A percentile compares a stretch with the other conserved stretches of the same genome.
Conservation (phyloP, 2,888 invertebrate species). For the Eupithecia vulgata region DNA sequence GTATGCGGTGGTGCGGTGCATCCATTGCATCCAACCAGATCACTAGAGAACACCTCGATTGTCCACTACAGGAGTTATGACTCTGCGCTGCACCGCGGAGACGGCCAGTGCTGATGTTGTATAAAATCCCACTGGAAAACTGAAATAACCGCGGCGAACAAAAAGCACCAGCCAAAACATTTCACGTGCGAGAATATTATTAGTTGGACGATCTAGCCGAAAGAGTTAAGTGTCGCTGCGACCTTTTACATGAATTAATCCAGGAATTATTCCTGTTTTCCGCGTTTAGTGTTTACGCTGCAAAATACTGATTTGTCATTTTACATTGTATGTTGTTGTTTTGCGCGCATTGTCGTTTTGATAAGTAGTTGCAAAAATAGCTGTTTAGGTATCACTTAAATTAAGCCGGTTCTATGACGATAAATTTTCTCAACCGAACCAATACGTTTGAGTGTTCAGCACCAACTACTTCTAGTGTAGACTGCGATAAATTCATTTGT, state of each 20-base stretch:
- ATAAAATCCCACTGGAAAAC: conserved; percentile 84
- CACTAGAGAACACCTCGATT: conserved; percentile 46
- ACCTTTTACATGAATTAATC: conserved; percentile 70
- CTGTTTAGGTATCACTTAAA: not conserved
- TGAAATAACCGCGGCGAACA: conserved; percentile 83
- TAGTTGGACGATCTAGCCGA: conserved; percentile 84
- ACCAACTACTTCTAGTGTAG: not conserved
- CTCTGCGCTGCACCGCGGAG: conserved; percentile 67
- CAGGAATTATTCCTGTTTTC: conserved; percentile 62
- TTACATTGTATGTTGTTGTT: conserved; percentile 37
- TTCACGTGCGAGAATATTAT: conserved; percentile 83
- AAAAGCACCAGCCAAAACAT: conserved; percentile 84
- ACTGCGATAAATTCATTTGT: conserved; percentile 38
- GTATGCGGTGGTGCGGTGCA: conserved; percentile 50
- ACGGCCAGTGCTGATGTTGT: conserved; percentile 79
- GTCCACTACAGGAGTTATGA: conserved; percentile 41
- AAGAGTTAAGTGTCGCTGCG: conserved; percentile 78
- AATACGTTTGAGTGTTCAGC: not conserved
- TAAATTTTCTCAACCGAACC: not conserved
- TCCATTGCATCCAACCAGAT: conserved; percentile 51
- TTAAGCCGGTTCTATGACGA: not conserved
- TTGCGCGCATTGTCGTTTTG: not conserved
- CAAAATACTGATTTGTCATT: conserved; percentile 46
- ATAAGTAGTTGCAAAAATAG: not conserved
- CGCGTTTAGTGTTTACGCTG: conserved; percentile 55